phyloP scores from a whole-genome alignment of 2,797 vertebrate genomes.

The Agapornis canus region DNA sequence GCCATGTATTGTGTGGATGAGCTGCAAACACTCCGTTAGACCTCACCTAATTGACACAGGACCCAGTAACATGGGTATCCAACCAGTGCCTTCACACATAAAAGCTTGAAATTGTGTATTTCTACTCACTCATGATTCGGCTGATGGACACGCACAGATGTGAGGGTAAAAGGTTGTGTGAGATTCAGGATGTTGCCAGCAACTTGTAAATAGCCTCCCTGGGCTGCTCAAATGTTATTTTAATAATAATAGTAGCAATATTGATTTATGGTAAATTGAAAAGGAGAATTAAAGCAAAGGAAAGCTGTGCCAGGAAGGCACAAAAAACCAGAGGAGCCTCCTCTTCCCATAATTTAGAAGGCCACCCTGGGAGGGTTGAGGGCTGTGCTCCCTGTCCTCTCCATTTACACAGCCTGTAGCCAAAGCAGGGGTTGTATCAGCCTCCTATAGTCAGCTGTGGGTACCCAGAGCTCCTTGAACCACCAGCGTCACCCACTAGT shows the following conservation, averaged over 20 bases:
- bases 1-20: neutral
- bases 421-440: neutral
- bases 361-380: neutral
- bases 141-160: constrained; percentile 31
- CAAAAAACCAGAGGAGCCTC: neutral
- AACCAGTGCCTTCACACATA: neutral
- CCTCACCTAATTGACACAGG: constrained; percentile 31
- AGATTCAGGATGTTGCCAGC: constrained; percentile 16
- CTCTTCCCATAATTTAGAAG: neutral
- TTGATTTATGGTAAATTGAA: neutral
- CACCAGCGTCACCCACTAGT: neutral
- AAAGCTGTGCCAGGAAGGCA: neutral
- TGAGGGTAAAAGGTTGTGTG: constrained; percentile 41
- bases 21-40: neutral
- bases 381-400: neutral
- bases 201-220: neutral
- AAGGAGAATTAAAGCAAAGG: neutral
- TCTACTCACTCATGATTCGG: neutral
- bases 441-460: accelerated
- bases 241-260: constrained; percentile 20
- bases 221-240: neutral
- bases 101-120: constrained; percentile 7
- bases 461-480: neutral
- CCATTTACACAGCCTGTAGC: accelerated
- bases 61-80: neutral